A percentile compares a stretch with the other conserved stretches of the same genome.
Evolutionary conservation across 2,113 vertebrate species (phyloP).

Genomic region (Pseudopipra pipra): DNA sequence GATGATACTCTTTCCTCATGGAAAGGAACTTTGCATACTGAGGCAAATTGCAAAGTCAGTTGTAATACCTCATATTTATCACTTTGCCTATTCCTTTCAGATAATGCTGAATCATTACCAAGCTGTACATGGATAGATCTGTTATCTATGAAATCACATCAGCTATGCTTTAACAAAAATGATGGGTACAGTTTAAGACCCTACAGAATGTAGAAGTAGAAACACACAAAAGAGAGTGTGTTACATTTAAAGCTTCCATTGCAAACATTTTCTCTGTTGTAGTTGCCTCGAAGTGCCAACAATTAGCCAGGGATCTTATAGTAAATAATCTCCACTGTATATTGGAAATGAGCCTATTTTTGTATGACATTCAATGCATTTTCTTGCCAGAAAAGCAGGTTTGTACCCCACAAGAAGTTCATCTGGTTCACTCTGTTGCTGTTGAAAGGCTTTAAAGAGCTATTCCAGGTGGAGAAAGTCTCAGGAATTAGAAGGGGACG

Average conservation of each 20-base stretch:
- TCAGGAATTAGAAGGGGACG: neutral
- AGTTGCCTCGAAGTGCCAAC: neutral
- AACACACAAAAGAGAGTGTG: neutral
- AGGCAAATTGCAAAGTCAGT: neutral
- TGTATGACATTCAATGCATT: neutral
- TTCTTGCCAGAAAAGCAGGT: neutral
- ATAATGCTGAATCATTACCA: neutral
- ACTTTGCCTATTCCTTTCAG: neutral
- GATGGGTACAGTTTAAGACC: neutral
- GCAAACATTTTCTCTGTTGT: neutral
- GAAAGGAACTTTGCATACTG: neutral
- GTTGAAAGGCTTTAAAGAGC: conserved; percentile 18
- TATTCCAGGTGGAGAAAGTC: conserved; percentile 35
- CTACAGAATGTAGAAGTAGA: neutral
- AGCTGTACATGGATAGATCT: neutral
- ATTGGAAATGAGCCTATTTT: neutral
- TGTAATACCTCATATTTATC: neutral
- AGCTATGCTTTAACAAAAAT: neutral
- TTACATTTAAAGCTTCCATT: neutral
- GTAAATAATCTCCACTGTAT: neutral
- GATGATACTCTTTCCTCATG: neutral
- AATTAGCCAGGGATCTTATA: neutral
- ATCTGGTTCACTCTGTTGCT: neutral
- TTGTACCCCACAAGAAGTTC: neutral
- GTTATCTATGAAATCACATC: neutral